Percentiles rank a stretch among this genome's conserved stretches.
These are phyloP conservation scores for Hylaea fasciaria DNA, from an alignment of 2,888 invertebrate genomes.

Conservation along the genomic window DNA sequence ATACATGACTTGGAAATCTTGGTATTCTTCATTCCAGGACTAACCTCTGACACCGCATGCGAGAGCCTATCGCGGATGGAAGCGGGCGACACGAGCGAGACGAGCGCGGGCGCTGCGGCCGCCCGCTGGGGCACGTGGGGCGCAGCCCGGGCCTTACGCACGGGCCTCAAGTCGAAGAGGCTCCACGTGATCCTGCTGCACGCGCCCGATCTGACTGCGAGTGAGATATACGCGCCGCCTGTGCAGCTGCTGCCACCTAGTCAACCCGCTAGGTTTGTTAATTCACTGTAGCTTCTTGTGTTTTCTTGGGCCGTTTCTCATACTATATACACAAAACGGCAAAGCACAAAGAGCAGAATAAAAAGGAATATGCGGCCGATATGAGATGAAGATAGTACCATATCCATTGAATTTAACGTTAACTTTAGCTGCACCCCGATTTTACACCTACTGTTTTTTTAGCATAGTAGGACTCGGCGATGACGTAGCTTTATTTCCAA, in stretches of 20 bases:
- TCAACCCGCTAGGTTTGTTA: conserved; percentile 71
- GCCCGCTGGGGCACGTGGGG: conserved; percentile 92
- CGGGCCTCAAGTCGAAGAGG: conserved; percentile 88
- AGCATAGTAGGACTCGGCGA: no score
- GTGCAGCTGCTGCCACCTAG: conserved; percentile 70
- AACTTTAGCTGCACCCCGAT: no score
- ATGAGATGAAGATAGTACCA: no score
- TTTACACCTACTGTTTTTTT: no score
- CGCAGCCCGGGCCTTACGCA: conserved; percentile 89
- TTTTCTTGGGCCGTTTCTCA: no score
- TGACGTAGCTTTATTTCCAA: no score
- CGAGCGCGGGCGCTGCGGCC: conserved; percentile 77
- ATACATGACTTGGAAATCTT: no score
- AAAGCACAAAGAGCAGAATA: no score
- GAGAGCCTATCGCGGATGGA: conserved; percentile 68
- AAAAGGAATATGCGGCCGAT: no score
- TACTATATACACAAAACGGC: no score
- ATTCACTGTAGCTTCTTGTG: no score
- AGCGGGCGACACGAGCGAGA: conserved; percentile 60
- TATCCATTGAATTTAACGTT: no score
- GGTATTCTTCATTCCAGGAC: conserved; percentile 52
- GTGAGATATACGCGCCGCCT: conserved; percentile 88
- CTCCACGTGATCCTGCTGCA: conserved; percentile 91
- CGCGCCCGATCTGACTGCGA: conserved; percentile 87
- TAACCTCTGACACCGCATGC: conserved; percentile 80